Evolutionary conservation across 2,113 vertebrate genomes (phyloP).

Genomic region (Lophura nycthemera): DNA sequence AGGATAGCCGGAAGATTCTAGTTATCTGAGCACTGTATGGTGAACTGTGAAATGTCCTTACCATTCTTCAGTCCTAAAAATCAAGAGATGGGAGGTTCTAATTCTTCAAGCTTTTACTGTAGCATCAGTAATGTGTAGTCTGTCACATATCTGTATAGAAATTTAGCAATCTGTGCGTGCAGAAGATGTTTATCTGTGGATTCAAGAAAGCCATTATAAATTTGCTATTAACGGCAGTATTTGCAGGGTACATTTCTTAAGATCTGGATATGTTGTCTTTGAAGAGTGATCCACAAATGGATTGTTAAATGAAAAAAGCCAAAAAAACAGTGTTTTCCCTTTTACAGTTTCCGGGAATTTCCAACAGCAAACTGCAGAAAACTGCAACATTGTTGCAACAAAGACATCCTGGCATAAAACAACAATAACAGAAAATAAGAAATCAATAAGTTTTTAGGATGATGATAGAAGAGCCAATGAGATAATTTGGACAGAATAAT

Average conservation of each 20-base stretch:
- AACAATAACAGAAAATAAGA: slow-evolving; percentile 1
- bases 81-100: not conserved
- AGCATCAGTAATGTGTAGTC: not conserved
- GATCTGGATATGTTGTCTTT: not conserved
- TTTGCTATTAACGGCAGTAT: not conserved
- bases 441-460: not conserved
- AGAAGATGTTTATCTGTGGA: not conserved
- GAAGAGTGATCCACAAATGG: not conserved
- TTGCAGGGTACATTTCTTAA: not conserved
- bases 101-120: not conserved
- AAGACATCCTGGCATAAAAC: not conserved
- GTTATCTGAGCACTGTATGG: not conserved
- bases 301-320: not conserved
- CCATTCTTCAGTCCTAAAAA: not conserved
- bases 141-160: not conserved
- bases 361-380: not conserved
- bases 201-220: not conserved
- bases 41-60: not conserved
- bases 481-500: slow-evolving; percentile 53
- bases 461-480: slow-evolving; percentile 36
- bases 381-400: not conserved
- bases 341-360: not conserved
- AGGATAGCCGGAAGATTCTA: not conserved
- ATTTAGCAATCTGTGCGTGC: not conserved
- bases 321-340: not conserved